A percentile compares a stretch with the other conserved stretches of the same genome.
Conservation (phyloP, 1,140 invertebrate genomes). For the Oedothorax gibbosus region DNA sequence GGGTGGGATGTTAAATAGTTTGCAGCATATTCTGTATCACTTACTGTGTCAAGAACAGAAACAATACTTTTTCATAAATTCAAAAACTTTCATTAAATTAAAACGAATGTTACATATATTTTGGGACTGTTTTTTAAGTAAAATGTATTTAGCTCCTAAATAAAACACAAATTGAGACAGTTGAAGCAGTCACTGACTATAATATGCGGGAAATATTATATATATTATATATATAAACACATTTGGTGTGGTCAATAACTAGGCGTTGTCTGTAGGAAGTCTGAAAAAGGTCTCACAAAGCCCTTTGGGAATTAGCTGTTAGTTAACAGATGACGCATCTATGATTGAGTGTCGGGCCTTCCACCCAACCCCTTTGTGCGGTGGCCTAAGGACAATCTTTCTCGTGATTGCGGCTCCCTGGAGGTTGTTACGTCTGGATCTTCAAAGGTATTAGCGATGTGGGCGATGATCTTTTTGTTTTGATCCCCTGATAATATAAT, state of each 20-base stretch:
- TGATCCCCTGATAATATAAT: background rate
- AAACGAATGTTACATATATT: too few species aligned
- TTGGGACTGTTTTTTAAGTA: too few species aligned
- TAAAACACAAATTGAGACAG: too few species aligned
- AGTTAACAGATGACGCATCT: conserved; percentile 23
- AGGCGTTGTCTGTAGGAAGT: conserved; percentile 19
- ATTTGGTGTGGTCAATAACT: conserved; percentile 1
- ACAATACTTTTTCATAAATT: too few species aligned
- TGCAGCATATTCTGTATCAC: too few species aligned
- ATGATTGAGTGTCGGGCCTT: conserved; percentile 26
- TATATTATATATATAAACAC: too few species aligned
- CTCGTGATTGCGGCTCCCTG: background rate
- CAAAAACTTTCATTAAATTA: too few species aligned
- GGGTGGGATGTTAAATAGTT: background rate
- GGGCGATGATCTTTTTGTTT: background rate
- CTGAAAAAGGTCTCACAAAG: too few species aligned
- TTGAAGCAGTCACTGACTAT: too few species aligned
- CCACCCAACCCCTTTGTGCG: conserved; percentile 12
- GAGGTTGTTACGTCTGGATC: background rate
- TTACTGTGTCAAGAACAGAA: too few species aligned
- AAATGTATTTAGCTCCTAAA: too few species aligned
- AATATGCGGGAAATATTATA: too few species aligned
- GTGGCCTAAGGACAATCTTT: conserved; percentile 9
- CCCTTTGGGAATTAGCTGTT: conserved; percentile 23
- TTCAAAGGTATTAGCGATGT: background rate